Base-by-base conservation (phyloP, 2,888 invertebrate genomes). In the Drosophila lutescens region DNA sequence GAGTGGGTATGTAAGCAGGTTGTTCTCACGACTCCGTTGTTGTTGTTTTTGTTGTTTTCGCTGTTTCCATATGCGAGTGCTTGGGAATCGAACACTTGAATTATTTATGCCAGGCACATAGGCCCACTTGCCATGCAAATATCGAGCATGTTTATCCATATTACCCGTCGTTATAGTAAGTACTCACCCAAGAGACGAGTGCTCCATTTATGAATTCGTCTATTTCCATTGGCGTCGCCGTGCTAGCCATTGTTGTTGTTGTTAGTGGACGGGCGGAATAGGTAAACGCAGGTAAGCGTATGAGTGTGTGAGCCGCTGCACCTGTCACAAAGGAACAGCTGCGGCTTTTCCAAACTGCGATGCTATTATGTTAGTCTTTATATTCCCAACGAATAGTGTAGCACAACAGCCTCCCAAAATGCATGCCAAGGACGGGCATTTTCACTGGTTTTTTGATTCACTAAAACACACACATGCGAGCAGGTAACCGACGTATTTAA, bases 111-210 rank as follows among this genome's bases (percentile, higher is more conserved):
- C 71, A 78, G 76, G 77, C 86, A 89, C 77, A 84, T 76, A 67
- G 63, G 51, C 56, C 61, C 71, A 58, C 65, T 61, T 63, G 69
- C 67, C 69, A 74, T 78, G 77, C 53, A 47, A 50, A 70, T 67
- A 49, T 82, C 86, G 83, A 82, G 73, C 83, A 82, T 82, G 55
- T 77, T 76, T 53, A 73, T 58, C 69, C 49, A 55, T 38, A 43
- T n/a, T 10, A 94, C 94, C 5, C 30, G 44, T 26, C 26, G 26
- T 26, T 26, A 26, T 23, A 94, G 94, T 34, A 55, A 55, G 23
- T 32, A 94, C 94, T 94, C 94, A 97, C 97, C 97, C 97, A 97
- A 92, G 95, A 95, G 97, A 96, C 90, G 96, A 96, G 30, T 30
- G 30, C 30, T 30, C 30, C 30, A 91, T 95, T 94, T 91, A 97